Percentiles rank a stretch among this genome's conserved stretches.
These are phyloP conservation scores for Thaumetopoea pityocampa DNA, from an alignment of 1,140 invertebrate genomes.

Conservation along the genomic window DNA sequence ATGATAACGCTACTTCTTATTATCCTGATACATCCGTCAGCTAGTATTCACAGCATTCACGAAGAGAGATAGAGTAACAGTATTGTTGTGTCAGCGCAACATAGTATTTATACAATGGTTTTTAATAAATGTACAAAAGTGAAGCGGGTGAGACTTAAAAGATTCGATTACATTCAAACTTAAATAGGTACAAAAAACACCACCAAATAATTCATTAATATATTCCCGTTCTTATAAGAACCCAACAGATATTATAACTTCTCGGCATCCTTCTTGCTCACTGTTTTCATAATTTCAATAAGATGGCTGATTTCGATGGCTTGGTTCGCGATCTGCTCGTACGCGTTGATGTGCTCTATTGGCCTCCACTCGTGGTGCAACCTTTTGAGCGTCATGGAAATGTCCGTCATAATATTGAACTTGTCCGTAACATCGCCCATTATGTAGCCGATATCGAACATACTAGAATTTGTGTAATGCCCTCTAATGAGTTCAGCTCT, in stretches of 20 bases:
- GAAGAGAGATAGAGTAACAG: too few relatives aligned
- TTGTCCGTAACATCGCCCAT: slow-evolving; percentile 53
- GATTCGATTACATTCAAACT: too few relatives aligned
- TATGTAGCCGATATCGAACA: slow-evolving; percentile 49
- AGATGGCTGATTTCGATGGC: slow-evolving; percentile 47
- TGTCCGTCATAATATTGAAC: slow-evolving; percentile 38
- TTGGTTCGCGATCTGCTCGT: slow-evolving; percentile 56
- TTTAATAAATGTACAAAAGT: too few relatives aligned
- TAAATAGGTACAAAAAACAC: too few relatives aligned
- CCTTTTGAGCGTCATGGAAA: slow-evolving; percentile 34
- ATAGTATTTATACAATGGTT: too few relatives aligned
- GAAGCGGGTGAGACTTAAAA: too few relatives aligned
- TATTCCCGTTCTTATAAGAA: too few relatives aligned
- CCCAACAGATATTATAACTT: neutral
- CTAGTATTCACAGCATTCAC: too few relatives aligned
- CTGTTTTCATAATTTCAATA: slow-evolving; percentile 29
- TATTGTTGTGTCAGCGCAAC: too few relatives aligned
- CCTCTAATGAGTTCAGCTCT: slow-evolving; percentile 40
- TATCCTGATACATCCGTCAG: too few relatives aligned
- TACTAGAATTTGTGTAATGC: slow-evolving; percentile 36
- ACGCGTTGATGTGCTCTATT: slow-evolving; percentile 57
- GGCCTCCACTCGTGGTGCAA: slow-evolving; percentile 44
- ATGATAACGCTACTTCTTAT: too few relatives aligned
- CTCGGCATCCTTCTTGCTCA: slow-evolving; percentile 3
- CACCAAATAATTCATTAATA: too few relatives aligned